phyloP scores from a whole-genome alignment of 2,797 vertebrate genomes.

The Coendou prehensilis region DNA sequence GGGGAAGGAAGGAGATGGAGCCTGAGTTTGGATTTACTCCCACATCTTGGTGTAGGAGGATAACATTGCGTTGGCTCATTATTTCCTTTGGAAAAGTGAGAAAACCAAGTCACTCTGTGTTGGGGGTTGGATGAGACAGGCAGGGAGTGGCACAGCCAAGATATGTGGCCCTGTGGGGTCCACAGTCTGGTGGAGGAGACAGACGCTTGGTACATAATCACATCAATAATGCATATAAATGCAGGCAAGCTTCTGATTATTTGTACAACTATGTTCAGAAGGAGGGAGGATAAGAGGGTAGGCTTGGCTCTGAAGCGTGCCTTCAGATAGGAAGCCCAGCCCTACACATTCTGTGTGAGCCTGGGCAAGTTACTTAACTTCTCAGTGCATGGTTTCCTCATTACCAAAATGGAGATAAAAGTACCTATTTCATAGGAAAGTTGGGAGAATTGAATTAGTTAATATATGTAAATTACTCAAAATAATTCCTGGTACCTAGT shows the following conservation, averaged over 20 bases:
- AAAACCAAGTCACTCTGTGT: not conserved
- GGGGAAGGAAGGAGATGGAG: no score
- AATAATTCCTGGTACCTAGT: not conserved
- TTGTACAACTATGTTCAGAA: not conserved
- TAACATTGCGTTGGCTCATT: fast-evolving
- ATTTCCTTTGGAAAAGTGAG: not conserved
- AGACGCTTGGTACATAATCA: not conserved
- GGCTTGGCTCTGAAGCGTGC: not conserved
- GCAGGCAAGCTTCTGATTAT: no score
- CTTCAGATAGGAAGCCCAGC: not conserved
- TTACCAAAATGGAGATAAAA: not conserved
- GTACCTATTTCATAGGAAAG: not conserved
- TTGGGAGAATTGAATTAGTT: not conserved
- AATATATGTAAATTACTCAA: not conserved
- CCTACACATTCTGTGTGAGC: not conserved
- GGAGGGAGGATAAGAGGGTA: no score
- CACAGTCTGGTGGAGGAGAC: not conserved
- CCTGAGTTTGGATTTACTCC: not conserved
- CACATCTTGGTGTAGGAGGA: not conserved
- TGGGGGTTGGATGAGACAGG: not conserved
- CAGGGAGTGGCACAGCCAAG: not conserved
- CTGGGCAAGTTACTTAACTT: not conserved
- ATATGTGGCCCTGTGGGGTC: not conserved
- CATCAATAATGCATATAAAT: not conserved
- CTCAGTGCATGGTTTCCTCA: not conserved